Percentiles rank a stretch among this genome's conserved stretches.
These are phyloP conservation scores for Adrianichthys oophorus DNA, from an alignment of 2,797 vertebrate species.

Conservation along the genomic window DNA sequence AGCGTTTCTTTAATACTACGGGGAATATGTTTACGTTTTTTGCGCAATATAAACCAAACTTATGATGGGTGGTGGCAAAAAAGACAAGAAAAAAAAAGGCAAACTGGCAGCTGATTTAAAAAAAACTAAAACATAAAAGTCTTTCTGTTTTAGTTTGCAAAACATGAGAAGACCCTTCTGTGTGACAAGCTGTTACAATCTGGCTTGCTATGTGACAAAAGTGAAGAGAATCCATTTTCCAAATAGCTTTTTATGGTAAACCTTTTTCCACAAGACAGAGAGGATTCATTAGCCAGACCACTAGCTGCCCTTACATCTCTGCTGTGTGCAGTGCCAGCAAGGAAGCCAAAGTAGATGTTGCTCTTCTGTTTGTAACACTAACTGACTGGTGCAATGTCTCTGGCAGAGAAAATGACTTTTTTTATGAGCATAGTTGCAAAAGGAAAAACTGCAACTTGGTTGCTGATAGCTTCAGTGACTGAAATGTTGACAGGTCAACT, in stretches of 20 bases:
- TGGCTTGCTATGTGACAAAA: neutral
- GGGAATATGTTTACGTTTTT: constrained; percentile 5
- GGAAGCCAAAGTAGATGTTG: constrained; percentile 25
- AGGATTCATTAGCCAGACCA: constrained; percentile 43
- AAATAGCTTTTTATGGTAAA: constrained; percentile 23
- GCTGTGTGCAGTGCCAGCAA: constrained; percentile 22
- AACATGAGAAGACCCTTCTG: too few species aligned
- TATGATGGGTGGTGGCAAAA: constrained; percentile 3
- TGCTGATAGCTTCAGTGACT: too few species aligned
- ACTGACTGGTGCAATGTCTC: constrained; percentile 34
- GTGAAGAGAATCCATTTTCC: constrained; percentile 14
- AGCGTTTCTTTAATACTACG: constrained; percentile 7
- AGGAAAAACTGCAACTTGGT: neutral
- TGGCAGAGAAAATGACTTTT: constrained; percentile 13
- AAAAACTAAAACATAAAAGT: too few species aligned
- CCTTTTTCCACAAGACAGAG: constrained; percentile 22
- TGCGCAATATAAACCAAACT: constrained; percentile 8
- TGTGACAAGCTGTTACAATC: too few species aligned
- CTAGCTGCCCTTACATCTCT: constrained; percentile 37
- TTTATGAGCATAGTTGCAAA: constrained; percentile 9
- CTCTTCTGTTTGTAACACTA: constrained; percentile 24
- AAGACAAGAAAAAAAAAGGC: constrained; percentile 6
- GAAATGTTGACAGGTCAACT: neutral
- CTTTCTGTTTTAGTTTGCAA: too few species aligned
- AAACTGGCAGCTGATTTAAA: neutral